Base-by-base conservation (phyloP, 2,797 vertebrate species). In the Cossypha niveicapilla region DNA sequence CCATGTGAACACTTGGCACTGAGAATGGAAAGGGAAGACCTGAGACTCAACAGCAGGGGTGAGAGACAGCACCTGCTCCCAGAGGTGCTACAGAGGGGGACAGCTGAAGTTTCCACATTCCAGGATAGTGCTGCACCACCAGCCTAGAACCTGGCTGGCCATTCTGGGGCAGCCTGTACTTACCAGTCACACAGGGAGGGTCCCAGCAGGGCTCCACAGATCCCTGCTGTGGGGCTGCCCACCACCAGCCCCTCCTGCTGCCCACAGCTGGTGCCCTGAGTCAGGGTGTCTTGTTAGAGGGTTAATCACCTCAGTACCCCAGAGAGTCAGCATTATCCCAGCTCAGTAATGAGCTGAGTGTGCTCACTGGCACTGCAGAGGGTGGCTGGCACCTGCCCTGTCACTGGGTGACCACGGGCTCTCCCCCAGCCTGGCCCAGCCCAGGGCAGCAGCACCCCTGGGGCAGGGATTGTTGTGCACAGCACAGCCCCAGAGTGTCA, bases 351-450 rank as follows among this genome's bases (percentile, higher is more conserved):
- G 2, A 53, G 32, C 37, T 66, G 45, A 34, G 15, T 11, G 45
- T 2, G 3, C 28, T 10, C 17, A 8, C 19, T 51, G 51, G 37
- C 51, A 10, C n/a, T 71, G 42, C 25, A 27, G 44, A 28, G 30
- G n/a, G 5, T 3, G 4, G 3, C 24, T 4, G 14, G 7, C 14
- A 12, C 48, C 44, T 5, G 3, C 9, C n/a, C 28, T 5, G 0
- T 9, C 61, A 34, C n/a, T 44, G 25, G 9, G 4, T 8, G 13
- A 24, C 35, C 53, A 18, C 0, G 0, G 30, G n/a, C 37, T 45
- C 22, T 35, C 25, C 8, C 17, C 22, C 34, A 3, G n/a, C 18
- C 71, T 37, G 18, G 18, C 4, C 24, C 61, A 45, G 50, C 27
- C 37, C 7, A 0, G 41, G 45, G 44, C 57, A 63, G 34, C 42